Evolutionary conservation across 2,888 invertebrate species (phyloP), one percentile per base, ranked within the genome.

Genomic region (Lypha dubia): DNA sequence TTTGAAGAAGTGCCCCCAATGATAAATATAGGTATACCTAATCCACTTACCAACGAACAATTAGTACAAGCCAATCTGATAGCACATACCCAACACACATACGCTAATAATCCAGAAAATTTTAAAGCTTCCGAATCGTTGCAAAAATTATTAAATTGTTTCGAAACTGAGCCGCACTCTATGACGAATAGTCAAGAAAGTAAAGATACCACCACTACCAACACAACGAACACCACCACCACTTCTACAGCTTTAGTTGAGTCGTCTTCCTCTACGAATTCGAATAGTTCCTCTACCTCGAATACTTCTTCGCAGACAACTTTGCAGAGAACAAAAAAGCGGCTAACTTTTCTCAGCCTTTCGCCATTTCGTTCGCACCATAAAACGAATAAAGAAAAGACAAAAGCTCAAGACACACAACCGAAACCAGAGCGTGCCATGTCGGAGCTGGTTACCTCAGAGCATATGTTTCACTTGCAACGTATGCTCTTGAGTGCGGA

Each of bases 111-210:
- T 41, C 56, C 65, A 0, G 84, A 63, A 1, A 49, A 77, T 7
- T 44, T 88, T 3, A 86, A 76, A 4, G 38, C 79, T 2, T 88
- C 88, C 0, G 77, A 84, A 0, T 89, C 88, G 15, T 62, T 90
- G 35, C 89, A 90, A 13, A 88, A 88, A 28, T 58, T 88, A 8
- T 82, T 89, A 1, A 86, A 85, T 24, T 88, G 86, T 0, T 86
- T 88, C n/a, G 89, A 89, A 15, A 35, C 86, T 0, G 77, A 86
- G 6, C 86, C 88, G 41, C n/a, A 6, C 15, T 90, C 89, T 51
- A 90, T 91, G 90, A 89, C 89, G 9, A 90, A 91, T 22, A 91
- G 90, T 20, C 90, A 91, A 83, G 91, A 91, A 75, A 90, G 90
- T 1, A 90, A 90, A 75, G 90, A 90, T 5, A 87, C 86, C 1